phyloP scores from a whole-genome alignment of 1,140 invertebrate species.

The Mya arenaria region DNA sequence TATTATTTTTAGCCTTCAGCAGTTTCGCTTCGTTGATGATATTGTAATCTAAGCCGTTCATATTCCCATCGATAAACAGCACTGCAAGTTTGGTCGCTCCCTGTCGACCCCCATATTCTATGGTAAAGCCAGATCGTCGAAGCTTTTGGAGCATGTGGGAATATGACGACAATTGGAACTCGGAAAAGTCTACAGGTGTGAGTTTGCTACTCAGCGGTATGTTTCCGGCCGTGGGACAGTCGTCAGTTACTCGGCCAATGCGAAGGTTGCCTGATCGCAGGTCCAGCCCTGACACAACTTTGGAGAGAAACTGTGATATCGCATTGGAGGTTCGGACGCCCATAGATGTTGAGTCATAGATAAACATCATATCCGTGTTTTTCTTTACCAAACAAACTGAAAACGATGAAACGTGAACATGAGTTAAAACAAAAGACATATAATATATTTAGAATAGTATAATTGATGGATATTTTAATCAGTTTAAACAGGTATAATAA shows the following conservation, averaged over 20 bases:
- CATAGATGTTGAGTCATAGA: constrained; percentile 64
- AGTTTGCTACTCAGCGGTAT: constrained; percentile 57
- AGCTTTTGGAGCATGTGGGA: constrained; percentile 56
- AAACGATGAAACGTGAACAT: no score
- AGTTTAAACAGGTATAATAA: no score
- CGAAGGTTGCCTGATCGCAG: constrained; percentile 57
- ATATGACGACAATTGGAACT: constrained; percentile 32
- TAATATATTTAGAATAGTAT: no score
- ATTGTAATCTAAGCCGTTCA: constrained; percentile 14
- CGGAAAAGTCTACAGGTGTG: constrained; percentile 16
- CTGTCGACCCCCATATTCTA: constrained; percentile 45
- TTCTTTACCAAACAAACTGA: constrained; percentile 54
- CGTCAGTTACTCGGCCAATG: constrained; percentile 62
- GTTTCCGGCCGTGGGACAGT: constrained; percentile 62
- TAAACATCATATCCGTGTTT: constrained; percentile 67
- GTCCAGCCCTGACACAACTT: constrained; percentile 59
- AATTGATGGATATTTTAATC: no score
- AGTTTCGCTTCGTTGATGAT: constrained; percentile 14
- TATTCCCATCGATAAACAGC: constrained; percentile 45
- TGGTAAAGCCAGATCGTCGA: constrained; percentile 39
- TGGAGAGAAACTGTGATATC: constrained; percentile 62
- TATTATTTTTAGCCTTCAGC: background rate
- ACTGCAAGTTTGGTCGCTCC: constrained; percentile 52
- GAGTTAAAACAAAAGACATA: no score
- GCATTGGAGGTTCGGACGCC: constrained; percentile 39